Evolutionary conservation across 2,797 vertebrate species (phyloP), one percentile per base, ranked within the genome.

Genomic region (Tympanoctomys barrerae): DNA sequence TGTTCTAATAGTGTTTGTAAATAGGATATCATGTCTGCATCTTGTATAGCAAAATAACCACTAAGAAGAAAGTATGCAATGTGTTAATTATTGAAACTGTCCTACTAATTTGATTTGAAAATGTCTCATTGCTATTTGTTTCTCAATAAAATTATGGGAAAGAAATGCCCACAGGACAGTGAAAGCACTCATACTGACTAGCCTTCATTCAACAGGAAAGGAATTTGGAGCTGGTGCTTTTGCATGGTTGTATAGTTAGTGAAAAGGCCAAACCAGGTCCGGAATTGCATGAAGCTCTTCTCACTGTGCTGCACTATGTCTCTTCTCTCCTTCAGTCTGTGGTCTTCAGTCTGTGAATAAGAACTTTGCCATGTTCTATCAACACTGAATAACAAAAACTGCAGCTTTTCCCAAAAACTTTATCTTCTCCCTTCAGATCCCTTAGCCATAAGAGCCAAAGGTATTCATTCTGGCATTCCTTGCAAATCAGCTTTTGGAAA

Each of bases 361-460:
- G 62, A 96, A 86, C 31, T 85, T 93, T 59, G 77, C 66, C 36
- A 49, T 82, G 73, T 12, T 87, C 90, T 78, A 90, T 79, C 84
- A 83, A 88, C 62, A 93, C 71, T 78, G 89, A 94, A 94, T 77
- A 97, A 97, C 39, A 87, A 91, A 97, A 92, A 95, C 61, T 49
- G 54, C 39, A 92, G 31, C 39, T 61, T 94, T 28, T 95, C 78
- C 92, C 78, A 26, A 96, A 96, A 94, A 79, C 14, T 80, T 93
- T 81, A 70, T 82, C 84, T 82, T 96, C 52, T 93, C 86, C 78
- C 71, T 64, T 24, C 91, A 87, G 92, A 86, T 81, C 61, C 33
- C 85, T 95, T 95, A 91, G 78, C 57, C 75, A 19, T 49, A 46
- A 92, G 87, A 95, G 83, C 86, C 86, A 92, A 91, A 89, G 36